Evolutionary conservation across 2,797 vertebrate genomes (phyloP).

Genomic region (Mormyrus hasselquistii): DNA sequence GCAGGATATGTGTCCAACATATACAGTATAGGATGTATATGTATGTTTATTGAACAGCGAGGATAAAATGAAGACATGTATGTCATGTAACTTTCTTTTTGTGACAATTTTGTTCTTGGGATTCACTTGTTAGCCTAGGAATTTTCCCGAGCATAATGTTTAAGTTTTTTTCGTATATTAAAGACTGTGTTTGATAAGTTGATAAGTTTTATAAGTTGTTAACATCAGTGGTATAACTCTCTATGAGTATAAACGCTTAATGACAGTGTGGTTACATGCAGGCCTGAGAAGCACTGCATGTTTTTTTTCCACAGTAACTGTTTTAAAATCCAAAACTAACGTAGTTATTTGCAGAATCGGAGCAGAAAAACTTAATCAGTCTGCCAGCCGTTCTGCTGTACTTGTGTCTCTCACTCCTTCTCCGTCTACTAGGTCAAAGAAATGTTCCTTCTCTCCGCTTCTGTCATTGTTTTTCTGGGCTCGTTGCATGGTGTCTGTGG

Average conservation of each 20-base stretch:
- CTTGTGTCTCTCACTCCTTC: slow-evolving; percentile 14
- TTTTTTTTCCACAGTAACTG: neutral
- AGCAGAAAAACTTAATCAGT: neutral
- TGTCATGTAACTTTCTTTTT: neutral
- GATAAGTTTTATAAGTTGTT: neutral
- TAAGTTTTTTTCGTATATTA: neutral
- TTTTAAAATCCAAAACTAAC: neutral
- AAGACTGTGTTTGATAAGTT: neutral
- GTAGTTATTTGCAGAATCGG: neutral
- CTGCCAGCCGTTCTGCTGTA: neutral
- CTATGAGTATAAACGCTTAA: neutral
- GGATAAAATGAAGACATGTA: neutral
- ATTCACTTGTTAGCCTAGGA: neutral
- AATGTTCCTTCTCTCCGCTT: slow-evolving; percentile 42
- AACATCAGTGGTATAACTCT: neutral
- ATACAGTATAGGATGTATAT: neutral
- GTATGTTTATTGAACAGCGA: neutral
- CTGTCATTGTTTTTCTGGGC: slow-evolving; percentile 62
- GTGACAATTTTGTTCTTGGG: neutral
- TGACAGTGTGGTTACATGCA: neutral
- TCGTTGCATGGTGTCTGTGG: slow-evolving; percentile 58
- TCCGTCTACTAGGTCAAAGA: slow-evolving; percentile 55
- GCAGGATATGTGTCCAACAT: neutral
- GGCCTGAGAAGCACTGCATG: neutral
- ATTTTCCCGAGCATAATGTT: neutral